phyloP scores from a whole-genome alignment of 2,113 vertebrate species.

The Ranitomeya variabilis region DNA sequence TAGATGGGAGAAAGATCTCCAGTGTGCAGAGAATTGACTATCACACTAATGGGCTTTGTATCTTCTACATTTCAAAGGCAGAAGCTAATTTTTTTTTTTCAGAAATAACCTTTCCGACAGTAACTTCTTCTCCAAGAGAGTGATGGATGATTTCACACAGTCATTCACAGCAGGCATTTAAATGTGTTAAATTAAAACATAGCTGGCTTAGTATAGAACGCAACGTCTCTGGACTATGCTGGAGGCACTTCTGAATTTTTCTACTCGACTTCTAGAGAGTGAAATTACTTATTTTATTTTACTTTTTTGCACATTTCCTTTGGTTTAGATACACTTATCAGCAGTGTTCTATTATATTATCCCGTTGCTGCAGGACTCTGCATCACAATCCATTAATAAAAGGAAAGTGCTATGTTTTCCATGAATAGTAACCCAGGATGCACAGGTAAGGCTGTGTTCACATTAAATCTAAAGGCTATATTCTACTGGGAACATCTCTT shows the following conservation, averaged over 20 bases:
- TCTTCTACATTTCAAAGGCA: slow-evolving; percentile 26
- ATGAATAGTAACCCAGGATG: background rate
- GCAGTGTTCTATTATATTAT: background rate
- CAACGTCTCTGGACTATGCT: background rate
- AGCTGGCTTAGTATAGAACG: background rate
- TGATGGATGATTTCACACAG: slow-evolving; percentile 43
- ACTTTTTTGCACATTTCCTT: background rate
- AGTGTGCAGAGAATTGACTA: background rate
- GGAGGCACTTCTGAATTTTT: slow-evolving; percentile 4
- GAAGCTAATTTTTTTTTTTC: slow-evolving; percentile 9
- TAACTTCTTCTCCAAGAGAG: slow-evolving; percentile 25
- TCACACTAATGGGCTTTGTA: slow-evolving; percentile 43
- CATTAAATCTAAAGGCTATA: background rate
- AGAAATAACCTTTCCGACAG: slow-evolving; percentile 41
- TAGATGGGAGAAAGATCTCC: background rate
- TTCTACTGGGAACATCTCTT: background rate
- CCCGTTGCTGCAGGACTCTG: background rate
- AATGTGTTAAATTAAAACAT: slow-evolving; percentile 40
- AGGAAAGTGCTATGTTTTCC: background rate
- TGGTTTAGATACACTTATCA: background rate
- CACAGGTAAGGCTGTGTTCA: background rate
- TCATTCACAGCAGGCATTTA: slow-evolving; percentile 39
- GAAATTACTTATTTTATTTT: background rate
- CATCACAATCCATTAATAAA: background rate
- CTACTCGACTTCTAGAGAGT: background rate